Percentiles rank a stretch among this genome's conserved stretches.
Conservation (phyloP, 2,797 vertebrate species). For the Danionella dracula region DNA sequence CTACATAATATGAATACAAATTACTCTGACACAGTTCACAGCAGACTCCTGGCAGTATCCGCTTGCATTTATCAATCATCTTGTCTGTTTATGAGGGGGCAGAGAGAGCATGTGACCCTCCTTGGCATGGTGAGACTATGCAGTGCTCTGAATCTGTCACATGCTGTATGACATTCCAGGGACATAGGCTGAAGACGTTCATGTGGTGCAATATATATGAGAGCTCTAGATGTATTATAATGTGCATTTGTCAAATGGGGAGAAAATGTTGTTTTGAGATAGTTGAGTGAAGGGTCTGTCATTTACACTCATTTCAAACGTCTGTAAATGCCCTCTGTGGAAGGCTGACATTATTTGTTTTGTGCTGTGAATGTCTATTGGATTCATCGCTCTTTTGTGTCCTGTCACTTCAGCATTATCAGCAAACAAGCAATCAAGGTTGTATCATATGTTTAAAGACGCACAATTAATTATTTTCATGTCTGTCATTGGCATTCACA, state of each 20-base stretch:
- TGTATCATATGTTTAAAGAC: too few relatives aligned
- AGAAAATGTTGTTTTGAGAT: background rate
- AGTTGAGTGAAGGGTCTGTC: too few relatives aligned
- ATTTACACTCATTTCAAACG: background rate
- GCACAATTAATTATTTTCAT: too few relatives aligned
- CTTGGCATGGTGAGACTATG: slow-evolving; percentile 5
- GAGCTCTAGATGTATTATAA: slow-evolving; percentile 9
- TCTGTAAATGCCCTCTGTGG: background rate
- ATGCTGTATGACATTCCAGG: background rate
- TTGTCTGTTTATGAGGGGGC: slow-evolving; percentile 14
- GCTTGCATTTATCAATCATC: slow-evolving; percentile 36
- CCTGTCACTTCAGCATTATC: too few relatives aligned
- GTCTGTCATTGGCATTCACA: too few relatives aligned
- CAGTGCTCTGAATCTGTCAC: slow-evolving; percentile 18
- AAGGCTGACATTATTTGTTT: too few relatives aligned
- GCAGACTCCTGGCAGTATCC: slow-evolving; percentile 15
- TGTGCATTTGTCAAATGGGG: background rate
- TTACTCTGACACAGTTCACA: slow-evolving; percentile 42
- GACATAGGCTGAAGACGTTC: background rate
- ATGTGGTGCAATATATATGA: background rate
- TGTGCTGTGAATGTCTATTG: too few relatives aligned
- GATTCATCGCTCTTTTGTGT: too few relatives aligned
- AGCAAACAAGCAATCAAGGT: too few relatives aligned
- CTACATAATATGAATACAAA: slow-evolving; percentile 59
- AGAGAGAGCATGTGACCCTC: slow-evolving; percentile 14